Evolutionary conservation across 2,113 vertebrate species (phyloP), one percentile per base, ranked within the genome.

Genomic region (Falcunculus frontatus): DNA sequence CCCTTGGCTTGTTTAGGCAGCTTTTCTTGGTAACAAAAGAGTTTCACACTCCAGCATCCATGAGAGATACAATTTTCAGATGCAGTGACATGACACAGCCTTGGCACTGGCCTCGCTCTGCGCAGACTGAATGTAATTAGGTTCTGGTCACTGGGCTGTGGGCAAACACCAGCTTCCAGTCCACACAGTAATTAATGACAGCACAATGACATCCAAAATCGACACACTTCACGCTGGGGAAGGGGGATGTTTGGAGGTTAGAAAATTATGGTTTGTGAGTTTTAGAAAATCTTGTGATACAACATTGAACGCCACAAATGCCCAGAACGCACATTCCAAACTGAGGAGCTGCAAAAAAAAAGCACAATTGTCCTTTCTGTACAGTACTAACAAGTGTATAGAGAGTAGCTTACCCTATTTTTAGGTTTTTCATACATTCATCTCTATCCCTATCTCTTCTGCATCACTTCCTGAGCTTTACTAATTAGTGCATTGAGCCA

Each of bases 391-490:
- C 59, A 75, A 65, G 74, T 11, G 69, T 12, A 46, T 0, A 76
- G 67, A 74, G 60, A 91, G 60, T n/a, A 92, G 65, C n/a, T 87
- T 25, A 49, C 20, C 39, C 94, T 95, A 75, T 93, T 84, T 75
- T 93, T 94, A 84, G 65, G 25, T 39, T 92, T 89, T 62, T 93
- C 60, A 64, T 67, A 62, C 27, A 70, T 83, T 81, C 47, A 84
- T 89, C 68, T 78, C 73, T 72, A 68, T 81, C 47, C 27, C 86
- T 87, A 8, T 96, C 91, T 91, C 86, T 78, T 39, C 84, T 95
- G 86, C 91, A 94, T 19, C 68, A 65, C 86, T 96, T 96, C 91
- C 95, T 89, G 94, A 95, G 69, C 60, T 81, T 83, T 91, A 32
- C 76, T 91, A 78, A 89, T 84, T 72, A 89, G 80, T 87, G 60